Percentiles rank a stretch among this genome's conserved stretches.
Evolutionary conservation across 2,888 invertebrate species (phyloP).

Genomic region (Drosophila prostipennis): DNA sequence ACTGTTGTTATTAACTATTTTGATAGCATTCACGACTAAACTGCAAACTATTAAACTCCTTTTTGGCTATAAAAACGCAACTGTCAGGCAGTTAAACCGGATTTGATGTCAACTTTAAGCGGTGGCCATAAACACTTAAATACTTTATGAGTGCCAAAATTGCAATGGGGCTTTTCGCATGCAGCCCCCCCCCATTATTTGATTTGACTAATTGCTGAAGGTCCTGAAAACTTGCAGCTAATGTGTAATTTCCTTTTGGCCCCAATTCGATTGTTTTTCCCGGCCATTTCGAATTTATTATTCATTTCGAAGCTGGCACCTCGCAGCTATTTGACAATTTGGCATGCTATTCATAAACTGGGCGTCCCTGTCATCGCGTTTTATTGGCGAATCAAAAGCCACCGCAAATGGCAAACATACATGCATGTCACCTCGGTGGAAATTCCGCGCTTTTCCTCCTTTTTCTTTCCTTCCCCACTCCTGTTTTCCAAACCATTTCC

Average conservation of each 20-base stretch:
- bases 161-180: slow-evolving; percentile 6
- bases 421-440: slow-evolving; percentile 9
- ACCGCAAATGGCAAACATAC: slow-evolving; percentile 35
- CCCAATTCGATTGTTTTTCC: slow-evolving; percentile 34
- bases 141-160: slow-evolving; percentile 9
- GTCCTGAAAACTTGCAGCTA: slow-evolving; percentile 15
- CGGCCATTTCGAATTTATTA: slow-evolving; percentile 27
- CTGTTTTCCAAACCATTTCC: slow-evolving; percentile 7
- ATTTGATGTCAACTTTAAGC: slow-evolving; percentile 18
- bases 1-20: no score
- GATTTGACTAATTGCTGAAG: slow-evolving; percentile 21
- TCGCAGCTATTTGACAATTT: slow-evolving; percentile 27
- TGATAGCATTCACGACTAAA: neutral
- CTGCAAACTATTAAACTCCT: neutral
- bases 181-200: slow-evolving; percentile 5
- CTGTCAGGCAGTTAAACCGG: slow-evolving; percentile 3
- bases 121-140: slow-evolving; percentile 12
- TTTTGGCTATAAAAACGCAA: slow-evolving; percentile 2
- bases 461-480: no score
- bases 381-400: slow-evolving; percentile 51
- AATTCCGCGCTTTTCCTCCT: neutral
- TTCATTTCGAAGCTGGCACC: slow-evolving; percentile 23
- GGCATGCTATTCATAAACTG: slow-evolving; percentile 39
- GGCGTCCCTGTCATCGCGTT: slow-evolving; percentile 40
- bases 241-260: slow-evolving; percentile 13